Percentiles rank a stretch among this genome's conserved stretches.
Conservation (phyloP, 2,113 vertebrate species). For the Eonycteris spelaea region DNA sequence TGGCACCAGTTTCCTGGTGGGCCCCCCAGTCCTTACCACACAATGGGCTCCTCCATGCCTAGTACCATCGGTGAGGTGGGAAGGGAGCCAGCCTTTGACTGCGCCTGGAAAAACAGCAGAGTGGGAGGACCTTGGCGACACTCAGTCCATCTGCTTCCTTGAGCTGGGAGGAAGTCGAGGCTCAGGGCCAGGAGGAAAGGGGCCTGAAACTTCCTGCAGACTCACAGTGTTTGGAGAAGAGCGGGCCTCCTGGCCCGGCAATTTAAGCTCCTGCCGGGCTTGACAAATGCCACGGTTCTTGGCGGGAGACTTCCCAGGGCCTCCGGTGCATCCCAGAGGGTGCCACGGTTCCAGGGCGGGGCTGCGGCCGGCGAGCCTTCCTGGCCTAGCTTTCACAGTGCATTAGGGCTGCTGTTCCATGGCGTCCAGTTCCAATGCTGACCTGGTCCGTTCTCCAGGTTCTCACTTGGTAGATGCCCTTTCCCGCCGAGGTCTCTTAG, state of each 20-base stretch:
- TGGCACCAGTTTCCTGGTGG: background rate
- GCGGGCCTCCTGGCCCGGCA: background rate
- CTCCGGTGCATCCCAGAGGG: background rate
- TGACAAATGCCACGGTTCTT: background rate
- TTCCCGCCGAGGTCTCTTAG: background rate
- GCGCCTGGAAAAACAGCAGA: constrained; percentile 56
- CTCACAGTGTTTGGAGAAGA: background rate
- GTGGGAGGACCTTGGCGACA: constrained; percentile 48
- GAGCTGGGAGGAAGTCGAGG: background rate
- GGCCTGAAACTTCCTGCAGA: constrained; percentile 7
- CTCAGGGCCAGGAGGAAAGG: constrained; percentile 40
- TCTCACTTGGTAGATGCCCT: background rate
- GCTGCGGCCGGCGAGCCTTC: background rate
- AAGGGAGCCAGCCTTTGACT: constrained; percentile 41
- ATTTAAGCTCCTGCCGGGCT: background rate
- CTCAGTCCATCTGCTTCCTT: constrained; percentile 36
- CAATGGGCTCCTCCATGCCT: background rate
- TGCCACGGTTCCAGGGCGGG: background rate
- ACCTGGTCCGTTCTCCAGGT: background rate
- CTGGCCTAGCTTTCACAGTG: background rate
- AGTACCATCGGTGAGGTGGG: background rate
- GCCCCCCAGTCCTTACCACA: background rate
- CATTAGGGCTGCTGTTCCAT: background rate
- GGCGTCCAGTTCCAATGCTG: background rate
- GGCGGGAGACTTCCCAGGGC: background rate